These are phyloP conservation scores for Philonicus albiceps DNA, from an alignment of 2,888 invertebrate species.

Conservation along the genomic window DNA sequence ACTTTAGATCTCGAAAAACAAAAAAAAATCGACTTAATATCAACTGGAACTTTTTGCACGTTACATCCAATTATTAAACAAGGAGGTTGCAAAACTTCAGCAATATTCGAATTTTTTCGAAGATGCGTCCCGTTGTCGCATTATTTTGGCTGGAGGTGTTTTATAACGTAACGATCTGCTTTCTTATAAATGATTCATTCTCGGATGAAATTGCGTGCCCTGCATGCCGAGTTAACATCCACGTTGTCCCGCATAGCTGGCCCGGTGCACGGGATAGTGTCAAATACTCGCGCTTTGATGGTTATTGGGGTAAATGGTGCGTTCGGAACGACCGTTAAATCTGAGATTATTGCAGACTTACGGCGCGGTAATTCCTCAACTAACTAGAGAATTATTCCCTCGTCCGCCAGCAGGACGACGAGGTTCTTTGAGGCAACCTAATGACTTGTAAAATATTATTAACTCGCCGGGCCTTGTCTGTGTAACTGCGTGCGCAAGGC, in stretches of 20 bases:
- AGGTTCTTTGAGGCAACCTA: neutral
- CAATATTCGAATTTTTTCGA: too few species aligned
- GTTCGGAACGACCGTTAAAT: conserved; percentile 7
- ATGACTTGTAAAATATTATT: conserved; percentile 34
- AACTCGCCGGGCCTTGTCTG: neutral
- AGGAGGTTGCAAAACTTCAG: too few species aligned
- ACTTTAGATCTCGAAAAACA: too few species aligned
- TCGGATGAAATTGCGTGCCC: too few species aligned
- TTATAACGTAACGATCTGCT: too few species aligned
- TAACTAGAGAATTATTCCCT: neutral
- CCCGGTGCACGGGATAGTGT: neutral
- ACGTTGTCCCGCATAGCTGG: neutral
- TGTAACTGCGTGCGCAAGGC: neutral
- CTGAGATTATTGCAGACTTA: neutral
- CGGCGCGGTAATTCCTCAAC: neutral
- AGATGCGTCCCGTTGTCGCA: too few species aligned
- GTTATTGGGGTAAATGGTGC: conserved; percentile 7
- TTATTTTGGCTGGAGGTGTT: too few species aligned
- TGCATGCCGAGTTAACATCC: neutral
- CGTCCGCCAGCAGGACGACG: neutral
- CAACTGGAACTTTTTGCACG: too few species aligned
- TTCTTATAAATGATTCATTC: too few species aligned
- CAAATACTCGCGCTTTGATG: neutral
- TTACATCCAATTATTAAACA: too few species aligned
- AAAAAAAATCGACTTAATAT: too few species aligned